phyloP scores from a whole-genome alignment of 1,140 invertebrate genomes.

The Lycorma delicatula region DNA sequence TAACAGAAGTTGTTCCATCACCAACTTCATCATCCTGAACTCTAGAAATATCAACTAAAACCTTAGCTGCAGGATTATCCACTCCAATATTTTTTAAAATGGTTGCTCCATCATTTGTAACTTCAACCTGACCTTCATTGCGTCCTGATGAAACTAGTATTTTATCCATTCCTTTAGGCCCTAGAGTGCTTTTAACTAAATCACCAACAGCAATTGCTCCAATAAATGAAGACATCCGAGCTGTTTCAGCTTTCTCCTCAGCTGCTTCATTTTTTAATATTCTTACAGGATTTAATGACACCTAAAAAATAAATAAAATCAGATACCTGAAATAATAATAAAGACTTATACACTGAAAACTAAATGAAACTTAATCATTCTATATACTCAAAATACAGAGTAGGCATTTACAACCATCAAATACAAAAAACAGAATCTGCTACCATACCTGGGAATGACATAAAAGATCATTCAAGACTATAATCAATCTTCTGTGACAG shows the following conservation, averaged over 20 bases:
- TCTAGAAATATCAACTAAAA: conserved; percentile 96
- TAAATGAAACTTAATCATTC: no score
- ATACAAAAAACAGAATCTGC: no score
- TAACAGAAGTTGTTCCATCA: conserved; percentile 98
- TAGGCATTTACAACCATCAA: no score
- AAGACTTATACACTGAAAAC: no score
- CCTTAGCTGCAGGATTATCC: conserved; percentile 98
- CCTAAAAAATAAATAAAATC: no score
- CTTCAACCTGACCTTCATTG: conserved; percentile 78
- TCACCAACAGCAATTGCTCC: conserved; percentile 98
- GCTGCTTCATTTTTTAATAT: conserved; percentile 66
- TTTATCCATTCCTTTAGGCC: conserved; percentile 99
- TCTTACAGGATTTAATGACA: conserved; percentile 8
- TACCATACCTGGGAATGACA: no score
- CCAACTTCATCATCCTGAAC: conserved; percentile 99
- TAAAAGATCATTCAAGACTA: no score
- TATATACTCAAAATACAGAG: no score
- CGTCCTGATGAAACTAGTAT: conserved; percentile 83
- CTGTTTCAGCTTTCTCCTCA: conserved; percentile 94
- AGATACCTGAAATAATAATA: no score
- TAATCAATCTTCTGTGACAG: no score
- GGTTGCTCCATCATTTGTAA: conserved; percentile 99
- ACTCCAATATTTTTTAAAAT: conserved; percentile 94
- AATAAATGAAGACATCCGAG: conserved; percentile 91
- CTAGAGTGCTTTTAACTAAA: conserved; percentile 94